Conservation (phyloP, 2,888 invertebrate species). For the Dasysyrphus albostriatus region DNA sequence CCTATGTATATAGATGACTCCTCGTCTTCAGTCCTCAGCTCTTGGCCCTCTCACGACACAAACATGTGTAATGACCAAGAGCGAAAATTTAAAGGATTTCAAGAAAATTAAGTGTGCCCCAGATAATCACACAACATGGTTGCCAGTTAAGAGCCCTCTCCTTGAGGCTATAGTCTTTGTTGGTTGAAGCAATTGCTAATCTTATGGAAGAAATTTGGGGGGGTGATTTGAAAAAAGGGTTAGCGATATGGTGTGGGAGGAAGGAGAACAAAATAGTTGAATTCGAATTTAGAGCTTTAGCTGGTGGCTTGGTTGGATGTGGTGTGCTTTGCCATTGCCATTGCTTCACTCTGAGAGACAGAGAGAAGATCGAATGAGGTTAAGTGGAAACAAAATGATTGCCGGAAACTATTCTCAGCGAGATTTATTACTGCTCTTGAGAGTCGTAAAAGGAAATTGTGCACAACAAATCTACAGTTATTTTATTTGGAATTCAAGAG, state of each 20-base stretch:
- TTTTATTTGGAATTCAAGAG: constrained; percentile 76
- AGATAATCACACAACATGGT: constrained; percentile 75
- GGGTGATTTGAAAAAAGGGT: constrained; percentile 17
- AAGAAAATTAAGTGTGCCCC: constrained; percentile 77
- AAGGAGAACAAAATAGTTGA: constrained; percentile 52
- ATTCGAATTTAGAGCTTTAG: constrained; percentile 61
- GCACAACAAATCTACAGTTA: constrained; percentile 79
- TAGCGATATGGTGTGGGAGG: not conserved
- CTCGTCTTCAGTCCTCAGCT: not conserved
- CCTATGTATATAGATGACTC: constrained; percentile 6
- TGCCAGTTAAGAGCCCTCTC: constrained; percentile 58
- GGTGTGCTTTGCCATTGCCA: constrained; percentile 6
- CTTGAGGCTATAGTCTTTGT: constrained; percentile 25
- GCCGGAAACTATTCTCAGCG: constrained; percentile 83
- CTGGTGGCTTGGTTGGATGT: constrained; percentile 14
- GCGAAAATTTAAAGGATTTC: constrained; percentile 75
- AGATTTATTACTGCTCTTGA: constrained; percentile 84
- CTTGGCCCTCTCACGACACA: constrained; percentile 9
- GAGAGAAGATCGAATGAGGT: constrained; percentile 68
- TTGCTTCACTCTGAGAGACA: constrained; percentile 7
- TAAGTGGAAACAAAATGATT: constrained; percentile 78
- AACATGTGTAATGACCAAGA: constrained; percentile 74
- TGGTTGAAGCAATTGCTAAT: constrained; percentile 50
- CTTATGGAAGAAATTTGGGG: constrained; percentile 16
- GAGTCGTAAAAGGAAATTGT: constrained; percentile 84